Base-by-base conservation (phyloP, 2,888 invertebrate genomes). In the Ctena decussata region DNA sequence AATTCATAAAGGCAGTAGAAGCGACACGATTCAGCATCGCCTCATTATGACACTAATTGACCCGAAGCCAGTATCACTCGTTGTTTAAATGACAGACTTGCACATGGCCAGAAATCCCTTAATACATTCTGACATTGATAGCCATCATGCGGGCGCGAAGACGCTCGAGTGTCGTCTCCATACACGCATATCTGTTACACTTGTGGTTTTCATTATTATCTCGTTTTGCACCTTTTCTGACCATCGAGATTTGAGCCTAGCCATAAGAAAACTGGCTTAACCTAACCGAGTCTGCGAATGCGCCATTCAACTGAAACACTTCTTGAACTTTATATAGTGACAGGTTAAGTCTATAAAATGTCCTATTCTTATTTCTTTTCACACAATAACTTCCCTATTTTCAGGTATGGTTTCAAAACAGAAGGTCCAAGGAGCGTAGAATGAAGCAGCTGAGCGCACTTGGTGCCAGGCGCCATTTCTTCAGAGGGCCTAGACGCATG, bases 391-490 rank as follows among this genome's bases (percentile, higher is more conserved):
- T n/a, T n/a, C n/a, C n/a, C n/a, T 41, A 41, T 15, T 46, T 46
- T 46, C 46, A 87, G 99, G 99, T 99, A 82, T 99, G 99, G 99
- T 99, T 99, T 97, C 99, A 99, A 97, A 99, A 99, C 96, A 98
- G 99, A 96, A 97, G 99, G 85, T 99, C 99, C 95, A 99, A 99
- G 97, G 99, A 99, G 96, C 97, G 99, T 77, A 97, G 99, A 92
- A 97, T 99, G 96, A 99, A 99, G 96, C 99, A 99, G 96, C 97
- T 99, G 93, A 99, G 99, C 85, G 98, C 98, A 87, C 98, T 99
- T 97, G 96, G 96, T 0, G 96, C 96, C 12, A 90, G 96, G 74
- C 92, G 96, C 21, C 96, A 96, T 89, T 96, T 96, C 91, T 96
- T 96, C 93, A 89, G 96, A 69, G 96, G 95, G 86, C 98, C 99